These are phyloP conservation scores for Phocides pigmalion DNA, from an alignment of 1,140 invertebrate genomes.

Conservation along the genomic window DNA sequence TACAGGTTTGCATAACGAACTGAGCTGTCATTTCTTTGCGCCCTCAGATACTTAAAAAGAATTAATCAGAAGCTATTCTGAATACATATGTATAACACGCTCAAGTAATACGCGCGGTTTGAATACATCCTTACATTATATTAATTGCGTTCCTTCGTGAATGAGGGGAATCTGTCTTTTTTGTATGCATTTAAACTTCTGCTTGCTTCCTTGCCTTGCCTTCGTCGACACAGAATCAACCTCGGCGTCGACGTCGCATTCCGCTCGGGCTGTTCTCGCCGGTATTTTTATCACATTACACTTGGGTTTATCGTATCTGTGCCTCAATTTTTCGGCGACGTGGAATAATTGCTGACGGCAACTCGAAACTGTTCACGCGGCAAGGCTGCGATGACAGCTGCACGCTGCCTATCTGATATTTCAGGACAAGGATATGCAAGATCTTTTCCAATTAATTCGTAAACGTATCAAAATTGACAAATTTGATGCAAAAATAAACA, in stretches of 20 bases:
- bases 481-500: background rate
- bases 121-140: too few species aligned
- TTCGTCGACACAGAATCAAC: slow-evolving; percentile 37
- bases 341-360: slow-evolving; percentile 69
- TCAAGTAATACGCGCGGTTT: too few species aligned
- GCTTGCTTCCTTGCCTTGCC: slow-evolving; percentile 8
- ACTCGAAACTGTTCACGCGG: slow-evolving; percentile 63
- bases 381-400: slow-evolving; percentile 63
- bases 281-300: slow-evolving; percentile 59
- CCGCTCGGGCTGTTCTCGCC: slow-evolving; percentile 52
- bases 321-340: slow-evolving; percentile 70
- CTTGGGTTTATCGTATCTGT: slow-evolving; percentile 63
- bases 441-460: slow-evolving; percentile 40
- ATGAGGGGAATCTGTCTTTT: background rate
- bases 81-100: slow-evolving; percentile 2
- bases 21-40: slow-evolving; percentile 53
- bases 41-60: slow-evolving; percentile 34
- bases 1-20: slow-evolving; percentile 57
- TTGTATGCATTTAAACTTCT: slow-evolving; percentile 9
- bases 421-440: slow-evolving; percentile 35
- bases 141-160: too few species aligned
- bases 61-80: slow-evolving; percentile 11
- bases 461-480: slow-evolving; percentile 16
- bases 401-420: slow-evolving; percentile 51
- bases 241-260: slow-evolving; percentile 60